Conservation (phyloP, 2,113 vertebrate species). For the Motacilla alba region DNA sequence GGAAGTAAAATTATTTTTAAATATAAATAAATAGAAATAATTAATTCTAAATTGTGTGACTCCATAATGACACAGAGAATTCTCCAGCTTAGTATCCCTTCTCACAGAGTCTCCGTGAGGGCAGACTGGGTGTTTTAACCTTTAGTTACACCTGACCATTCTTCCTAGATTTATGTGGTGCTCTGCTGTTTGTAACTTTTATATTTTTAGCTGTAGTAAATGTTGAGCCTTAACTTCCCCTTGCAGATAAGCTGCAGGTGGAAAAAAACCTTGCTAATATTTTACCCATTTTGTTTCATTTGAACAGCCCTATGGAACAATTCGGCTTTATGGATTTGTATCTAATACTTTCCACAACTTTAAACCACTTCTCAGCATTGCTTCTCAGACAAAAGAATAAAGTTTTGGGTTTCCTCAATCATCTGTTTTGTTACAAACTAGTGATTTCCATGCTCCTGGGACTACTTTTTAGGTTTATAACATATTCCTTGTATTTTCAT, state of each 20-base stretch:
- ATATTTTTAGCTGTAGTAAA: background rate
- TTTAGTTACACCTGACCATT: background rate
- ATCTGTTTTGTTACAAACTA: background rate
- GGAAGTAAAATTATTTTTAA: background rate
- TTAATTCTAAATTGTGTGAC: background rate
- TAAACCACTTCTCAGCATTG: background rate
- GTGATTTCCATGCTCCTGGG: background rate
- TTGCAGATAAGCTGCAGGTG: background rate
- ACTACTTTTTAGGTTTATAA: background rate
- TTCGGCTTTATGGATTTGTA: background rate
- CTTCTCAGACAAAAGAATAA: background rate
- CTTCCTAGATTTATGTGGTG: background rate
- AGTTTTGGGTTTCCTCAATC: background rate
- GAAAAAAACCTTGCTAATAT: background rate
- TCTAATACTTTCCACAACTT: background rate
- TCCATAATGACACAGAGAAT: background rate
- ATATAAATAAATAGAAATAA: background rate
- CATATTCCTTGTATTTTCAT: constrained; percentile 15
- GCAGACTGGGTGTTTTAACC: background rate
- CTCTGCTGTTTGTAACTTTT: background rate
- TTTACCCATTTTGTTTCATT: background rate
- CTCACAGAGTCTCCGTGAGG: accelerated
- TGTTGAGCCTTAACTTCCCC: background rate
- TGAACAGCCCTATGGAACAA: background rate
- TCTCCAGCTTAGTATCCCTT: background rate